Base-by-base conservation (phyloP, 2,888 invertebrate species). In the Agrotis segetum region DNA sequence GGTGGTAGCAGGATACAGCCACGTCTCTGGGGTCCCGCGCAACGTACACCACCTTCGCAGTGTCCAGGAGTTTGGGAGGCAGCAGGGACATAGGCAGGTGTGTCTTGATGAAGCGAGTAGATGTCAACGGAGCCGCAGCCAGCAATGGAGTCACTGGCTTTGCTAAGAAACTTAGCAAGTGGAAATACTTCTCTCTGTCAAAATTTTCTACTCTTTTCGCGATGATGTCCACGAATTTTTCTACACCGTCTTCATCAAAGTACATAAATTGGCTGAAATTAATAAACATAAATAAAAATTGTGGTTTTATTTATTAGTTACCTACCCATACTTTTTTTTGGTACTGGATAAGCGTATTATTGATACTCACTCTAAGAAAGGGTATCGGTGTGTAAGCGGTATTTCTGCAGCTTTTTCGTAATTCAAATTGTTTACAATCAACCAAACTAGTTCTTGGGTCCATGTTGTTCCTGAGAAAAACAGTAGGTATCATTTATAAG, bases 21-120 rank as follows among this genome's bases (percentile, higher is more conserved):
- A 98, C 97, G 89, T 98, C 98, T 91, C 98, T 98, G 0, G 98
- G 98, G 92, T 98, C 98, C 70, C 98, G 96, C 0, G 98, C 97
- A 0, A 98, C 97, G 87, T 98, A 98, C 62, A 98, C 96, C 2
- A 98, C 92, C 97, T 97, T 85, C 59, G 92, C 73, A 83, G 81
- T 58, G 13, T 95, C 91, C 77, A 97, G 87, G 9, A 97, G 89
- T 82, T 94, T 93, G 1, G 96, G 96, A 2, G 97, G 97, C 49
- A 98, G 87, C n/a, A 98, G 91, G 55, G 97, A 97, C 68, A 97
- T 96, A 0, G 98, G 97, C 76, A 98, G 96, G 90, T 98, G 98
- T 0, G 97, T 97, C 90, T 98, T 97, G 44, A 97, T 96, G 82
- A 97, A 97, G 83, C 97, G 92, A 2, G 40, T 24, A 17, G 52